Percentiles rank a stretch among this genome's conserved stretches.
phyloP scores from a whole-genome alignment of 2,888 invertebrate genomes.

The Cyrtodaria siliqua region DNA sequence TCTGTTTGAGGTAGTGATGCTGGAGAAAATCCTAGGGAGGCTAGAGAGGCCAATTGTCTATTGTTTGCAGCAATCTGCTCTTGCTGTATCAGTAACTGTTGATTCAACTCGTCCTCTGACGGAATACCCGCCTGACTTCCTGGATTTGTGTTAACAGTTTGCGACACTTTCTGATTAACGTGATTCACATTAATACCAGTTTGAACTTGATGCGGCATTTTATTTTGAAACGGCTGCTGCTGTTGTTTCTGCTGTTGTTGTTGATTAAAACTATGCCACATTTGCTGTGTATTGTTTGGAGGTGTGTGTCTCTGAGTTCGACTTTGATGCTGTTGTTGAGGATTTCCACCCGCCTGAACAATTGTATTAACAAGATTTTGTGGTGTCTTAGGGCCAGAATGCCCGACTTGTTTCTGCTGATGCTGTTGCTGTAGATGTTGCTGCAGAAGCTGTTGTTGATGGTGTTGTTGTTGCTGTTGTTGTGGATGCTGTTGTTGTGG shows the following conservation, averaged over 20 bases:
- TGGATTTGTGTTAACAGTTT: too few species aligned
- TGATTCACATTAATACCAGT: too few species aligned
- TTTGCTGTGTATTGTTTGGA: neutral
- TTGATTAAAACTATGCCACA: constrained; percentile 13
- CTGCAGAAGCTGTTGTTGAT: too few species aligned
- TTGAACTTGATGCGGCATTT: neutral
- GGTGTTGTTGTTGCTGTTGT: constrained; percentile 18
- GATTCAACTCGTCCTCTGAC: too few species aligned
- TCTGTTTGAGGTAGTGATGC: neutral
- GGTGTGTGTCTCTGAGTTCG: constrained; percentile 1
- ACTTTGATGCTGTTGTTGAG: neutral
- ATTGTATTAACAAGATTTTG: constrained; percentile 11
- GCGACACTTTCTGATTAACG: too few species aligned
- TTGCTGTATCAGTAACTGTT: neutral
- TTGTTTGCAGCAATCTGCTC: neutral
- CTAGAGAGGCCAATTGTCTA: neutral
- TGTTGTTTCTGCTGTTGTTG: constrained; percentile 30
- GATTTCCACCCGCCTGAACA: neutral
- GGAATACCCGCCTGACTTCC: too few species aligned
- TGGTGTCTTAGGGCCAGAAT: neutral
- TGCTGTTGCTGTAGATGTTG: neutral
- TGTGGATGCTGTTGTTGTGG: neutral
- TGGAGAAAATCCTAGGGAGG: neutral
- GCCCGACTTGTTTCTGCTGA: constrained; percentile 4
- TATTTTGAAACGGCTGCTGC: constrained; percentile 17